Conservation (phyloP, 2,888 invertebrate species). For the Drosophila trichaetosa region DNA sequence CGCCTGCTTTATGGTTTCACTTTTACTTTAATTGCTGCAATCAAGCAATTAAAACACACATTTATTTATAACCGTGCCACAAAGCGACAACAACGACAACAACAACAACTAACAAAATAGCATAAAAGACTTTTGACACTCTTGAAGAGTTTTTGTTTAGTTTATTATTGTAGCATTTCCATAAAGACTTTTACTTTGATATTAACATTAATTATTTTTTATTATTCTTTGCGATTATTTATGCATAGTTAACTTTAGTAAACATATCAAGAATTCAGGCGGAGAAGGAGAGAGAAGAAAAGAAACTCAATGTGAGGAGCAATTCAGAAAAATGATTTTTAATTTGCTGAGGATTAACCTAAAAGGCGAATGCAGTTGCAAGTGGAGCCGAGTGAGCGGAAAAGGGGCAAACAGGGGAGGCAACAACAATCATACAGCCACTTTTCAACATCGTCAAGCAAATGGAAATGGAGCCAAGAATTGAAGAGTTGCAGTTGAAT, state of each 20-base stretch:
- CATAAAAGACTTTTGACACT: slow-evolving; percentile 42
- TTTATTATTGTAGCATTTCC: not conserved
- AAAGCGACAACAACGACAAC: slow-evolving; percentile 9
- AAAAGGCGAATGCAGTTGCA: slow-evolving; percentile 40
- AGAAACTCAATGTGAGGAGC: slow-evolving; percentile 56
- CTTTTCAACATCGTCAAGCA: slow-evolving; percentile 66
- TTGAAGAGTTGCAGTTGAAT: slow-evolving; percentile 10
- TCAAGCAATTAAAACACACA: slow-evolving; percentile 59
- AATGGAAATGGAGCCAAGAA: slow-evolving; percentile 21
- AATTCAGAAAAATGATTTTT: slow-evolving; percentile 77
- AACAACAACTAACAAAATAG: slow-evolving; percentile 30
- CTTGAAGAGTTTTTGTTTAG: slow-evolving; percentile 16
- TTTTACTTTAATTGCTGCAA: slow-evolving; percentile 75
- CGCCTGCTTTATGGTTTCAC: slow-evolving; percentile 57
- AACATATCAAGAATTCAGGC: not conserved
- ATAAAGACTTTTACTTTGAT: not conserved
- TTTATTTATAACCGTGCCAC: slow-evolving; percentile 33
- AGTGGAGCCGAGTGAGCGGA: slow-evolving; percentile 3
- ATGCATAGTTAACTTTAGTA: not conserved
- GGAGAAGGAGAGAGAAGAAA: not conserved
- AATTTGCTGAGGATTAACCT: slow-evolving; percentile 75
- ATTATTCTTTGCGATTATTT: not conserved
- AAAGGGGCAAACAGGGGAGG: slow-evolving; percentile 14
- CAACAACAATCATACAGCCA: slow-evolving; percentile 50
- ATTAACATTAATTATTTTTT: not conserved